Evolutionary conservation across 1,140 invertebrate species (phyloP).

Genomic region (Acromyrmex charruanus): DNA sequence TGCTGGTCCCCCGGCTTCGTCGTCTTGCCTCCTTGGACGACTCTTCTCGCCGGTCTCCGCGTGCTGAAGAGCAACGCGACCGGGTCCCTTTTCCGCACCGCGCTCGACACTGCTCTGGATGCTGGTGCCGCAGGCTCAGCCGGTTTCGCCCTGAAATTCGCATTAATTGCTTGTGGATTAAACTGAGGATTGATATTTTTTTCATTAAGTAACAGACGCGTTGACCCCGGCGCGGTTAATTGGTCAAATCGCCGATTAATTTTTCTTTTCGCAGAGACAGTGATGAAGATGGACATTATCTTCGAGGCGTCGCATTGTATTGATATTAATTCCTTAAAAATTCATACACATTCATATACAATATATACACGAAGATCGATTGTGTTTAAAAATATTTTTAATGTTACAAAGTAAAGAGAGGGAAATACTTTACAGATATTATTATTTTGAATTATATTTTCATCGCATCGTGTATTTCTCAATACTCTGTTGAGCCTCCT

Average conservation of each 20-base stretch:
- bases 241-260: neutral
- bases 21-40: constrained; percentile 33
- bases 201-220: constrained; percentile 18
- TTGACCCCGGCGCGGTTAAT: constrained; percentile 8
- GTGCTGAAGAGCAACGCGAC: constrained; percentile 73
- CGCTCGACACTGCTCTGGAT: constrained; percentile 15
- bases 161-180: constrained; percentile 25
- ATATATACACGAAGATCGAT: neutral
- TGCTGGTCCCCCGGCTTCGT: constrained; percentile 47
- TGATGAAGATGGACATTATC: neutral
- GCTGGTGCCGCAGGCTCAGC: constrained; percentile 8
- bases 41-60: constrained; percentile 69
- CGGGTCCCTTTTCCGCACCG: constrained; percentile 69
- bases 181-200: neutral
- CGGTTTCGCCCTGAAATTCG: constrained; percentile 73
- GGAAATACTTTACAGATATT: neutral
- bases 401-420: neutral
- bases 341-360: too few species aligned
- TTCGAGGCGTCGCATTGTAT: neutral
- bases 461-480: neutral
- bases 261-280: neutral
- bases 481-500: neutral
- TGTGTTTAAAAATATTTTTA: neutral
- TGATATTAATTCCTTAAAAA: neutral
- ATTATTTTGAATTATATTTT: neutral